Percentiles rank a stretch among this genome's conserved stretches.
phyloP scores from a whole-genome alignment of 2,797 vertebrate species.

The Lepus townsendii region DNA sequence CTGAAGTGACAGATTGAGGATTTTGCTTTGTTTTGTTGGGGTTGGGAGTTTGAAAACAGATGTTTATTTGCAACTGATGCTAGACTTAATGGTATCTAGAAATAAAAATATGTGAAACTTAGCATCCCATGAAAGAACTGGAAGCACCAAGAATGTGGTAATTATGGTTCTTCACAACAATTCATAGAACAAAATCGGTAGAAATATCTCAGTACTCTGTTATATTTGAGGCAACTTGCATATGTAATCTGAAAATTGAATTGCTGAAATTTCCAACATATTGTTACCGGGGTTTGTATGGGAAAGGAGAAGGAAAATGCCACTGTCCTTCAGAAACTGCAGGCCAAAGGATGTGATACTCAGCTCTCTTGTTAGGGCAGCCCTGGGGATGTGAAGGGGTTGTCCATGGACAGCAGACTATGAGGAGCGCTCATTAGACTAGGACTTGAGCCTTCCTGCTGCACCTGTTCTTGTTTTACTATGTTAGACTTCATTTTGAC shows the following conservation, averaged over 20 bases:
- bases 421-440: background rate
- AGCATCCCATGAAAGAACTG: background rate
- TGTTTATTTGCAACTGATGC: background rate
- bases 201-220: conserved; percentile 2
- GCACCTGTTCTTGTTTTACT: background rate
- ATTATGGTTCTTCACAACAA: conserved; percentile 15
- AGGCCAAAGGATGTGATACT: background rate
- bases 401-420: background rate
- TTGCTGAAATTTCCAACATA: background rate
- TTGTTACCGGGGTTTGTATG: background rate
- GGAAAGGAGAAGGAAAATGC: conserved; percentile 2
- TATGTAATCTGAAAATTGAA: conserved; percentile 17
- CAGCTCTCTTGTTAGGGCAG: background rate
- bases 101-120: conserved; percentile 15
- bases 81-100: background rate
- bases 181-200: conserved; percentile 41
- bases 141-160: background rate
- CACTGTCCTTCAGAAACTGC: background rate
- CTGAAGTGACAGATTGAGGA: conserved; percentile 77
- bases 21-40: conserved; percentile 45
- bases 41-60: conserved; percentile 20
- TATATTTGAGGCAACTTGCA: background rate
- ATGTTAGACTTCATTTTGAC: conserved; percentile 50
- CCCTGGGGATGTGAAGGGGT: background rate
- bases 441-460: background rate